These are phyloP conservation scores for Diachasma alloeum DNA, from an alignment of 1,140 invertebrate genomes.

Conservation along the genomic window DNA sequence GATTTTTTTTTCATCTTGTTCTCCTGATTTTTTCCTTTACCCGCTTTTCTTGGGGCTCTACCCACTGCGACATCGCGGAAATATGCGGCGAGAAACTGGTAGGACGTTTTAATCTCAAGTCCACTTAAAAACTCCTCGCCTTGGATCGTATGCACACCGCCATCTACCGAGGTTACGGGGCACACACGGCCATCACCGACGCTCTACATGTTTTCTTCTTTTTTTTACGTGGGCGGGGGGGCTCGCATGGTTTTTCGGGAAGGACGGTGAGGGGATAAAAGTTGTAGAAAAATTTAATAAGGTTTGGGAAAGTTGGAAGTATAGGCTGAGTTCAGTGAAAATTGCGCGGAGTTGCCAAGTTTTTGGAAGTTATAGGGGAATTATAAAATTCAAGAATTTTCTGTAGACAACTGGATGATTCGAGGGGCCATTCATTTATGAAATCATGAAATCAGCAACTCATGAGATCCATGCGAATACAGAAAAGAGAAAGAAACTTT, in stretches of 20 bases:
- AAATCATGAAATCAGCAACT: no score
- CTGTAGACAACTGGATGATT: no score
- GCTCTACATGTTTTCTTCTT: not conserved
- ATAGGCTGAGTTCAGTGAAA: slow-evolving; percentile 17
- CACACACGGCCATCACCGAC: not conserved
- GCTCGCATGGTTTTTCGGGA: not conserved
- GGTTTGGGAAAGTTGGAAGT: slow-evolving; percentile 14
- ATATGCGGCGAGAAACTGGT: slow-evolving; percentile 36
- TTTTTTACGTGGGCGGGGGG: not conserved
- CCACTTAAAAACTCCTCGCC: slow-evolving; percentile 38
- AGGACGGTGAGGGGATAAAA: not conserved
- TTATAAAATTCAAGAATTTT: no score
- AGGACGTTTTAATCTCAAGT: slow-evolving; percentile 37
- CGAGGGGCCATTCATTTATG: no score
- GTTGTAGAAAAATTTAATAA: not conserved
- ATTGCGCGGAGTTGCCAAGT: not conserved
- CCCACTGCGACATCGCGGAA: slow-evolving; percentile 32
- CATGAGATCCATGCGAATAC: no score
- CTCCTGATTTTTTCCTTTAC: not conserved
- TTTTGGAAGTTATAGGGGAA: not conserved
- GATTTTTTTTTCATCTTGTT: no score
- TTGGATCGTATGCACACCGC: slow-evolving; percentile 23
- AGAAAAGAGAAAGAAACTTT: no score
- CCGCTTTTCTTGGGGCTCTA: not conserved
- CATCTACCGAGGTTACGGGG: not conserved